Evolutionary conservation across 2,888 invertebrate genomes (phyloP).

Genomic region (Lasioglossum villosulum): DNA sequence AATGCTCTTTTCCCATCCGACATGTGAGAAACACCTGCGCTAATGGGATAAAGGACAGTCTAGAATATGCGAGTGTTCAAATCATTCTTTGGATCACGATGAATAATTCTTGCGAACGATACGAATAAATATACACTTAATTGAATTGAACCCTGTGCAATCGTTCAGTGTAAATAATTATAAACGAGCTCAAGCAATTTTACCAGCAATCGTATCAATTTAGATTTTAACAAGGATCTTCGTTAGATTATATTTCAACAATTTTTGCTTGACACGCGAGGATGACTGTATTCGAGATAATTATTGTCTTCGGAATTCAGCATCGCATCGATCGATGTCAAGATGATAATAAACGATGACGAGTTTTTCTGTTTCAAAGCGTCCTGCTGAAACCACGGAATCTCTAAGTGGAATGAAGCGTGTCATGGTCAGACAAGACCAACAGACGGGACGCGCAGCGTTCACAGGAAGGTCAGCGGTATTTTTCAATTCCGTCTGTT

Average conservation of each 20-base stretch:
- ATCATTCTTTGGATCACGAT: too few species aligned
- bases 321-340: not conserved
- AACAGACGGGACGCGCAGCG: not conserved
- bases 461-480: conserved; percentile 15
- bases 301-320: not conserved
- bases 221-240: too few species aligned
- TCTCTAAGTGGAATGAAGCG: conserved; percentile 17
- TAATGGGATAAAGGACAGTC: too few species aligned
- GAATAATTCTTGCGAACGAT: too few species aligned
- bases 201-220: too few species aligned
- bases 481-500: conserved; percentile 31
- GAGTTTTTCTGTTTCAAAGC: not conserved
- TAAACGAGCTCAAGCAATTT: not conserved
- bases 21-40: not conserved
- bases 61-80: too few species aligned
- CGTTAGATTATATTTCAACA: not conserved
- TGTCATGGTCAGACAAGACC: conserved; percentile 33
- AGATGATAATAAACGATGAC: not conserved
- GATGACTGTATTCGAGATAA: not conserved
- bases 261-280: not conserved
- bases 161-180: not conserved
- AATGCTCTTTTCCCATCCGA: not conserved
- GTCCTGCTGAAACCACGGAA: conserved; percentile 9
- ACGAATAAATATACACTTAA: not conserved
- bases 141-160: not conserved